phyloP scores from a whole-genome alignment of 2,797 vertebrate species.

The Pitangus sulphuratus region DNA sequence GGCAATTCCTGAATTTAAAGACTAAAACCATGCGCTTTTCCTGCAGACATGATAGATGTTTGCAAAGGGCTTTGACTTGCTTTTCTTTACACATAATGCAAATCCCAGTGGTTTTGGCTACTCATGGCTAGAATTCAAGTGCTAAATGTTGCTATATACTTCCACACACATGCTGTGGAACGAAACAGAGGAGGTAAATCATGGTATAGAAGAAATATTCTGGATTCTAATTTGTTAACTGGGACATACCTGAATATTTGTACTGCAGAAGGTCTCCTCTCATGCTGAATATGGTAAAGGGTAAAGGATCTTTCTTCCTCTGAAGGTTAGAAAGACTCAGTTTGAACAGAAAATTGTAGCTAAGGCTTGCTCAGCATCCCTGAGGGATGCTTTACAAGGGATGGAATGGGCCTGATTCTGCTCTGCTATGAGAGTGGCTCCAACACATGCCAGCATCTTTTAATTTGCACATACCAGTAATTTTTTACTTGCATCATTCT shows the following conservation, averaged over 20 bases:
- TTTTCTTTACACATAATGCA: background rate
- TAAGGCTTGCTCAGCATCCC: background rate
- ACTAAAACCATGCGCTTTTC: background rate
- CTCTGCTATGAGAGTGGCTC: background rate
- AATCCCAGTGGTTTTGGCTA: background rate
- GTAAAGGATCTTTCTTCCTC: background rate
- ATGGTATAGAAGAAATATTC: slow-evolving; percentile 27
- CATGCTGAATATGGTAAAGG: slow-evolving; percentile 1
- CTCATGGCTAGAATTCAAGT: background rate
- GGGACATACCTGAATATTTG: slow-evolving; percentile 25
- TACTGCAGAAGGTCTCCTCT: background rate
- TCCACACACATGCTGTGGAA: background rate
- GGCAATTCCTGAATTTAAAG: background rate
- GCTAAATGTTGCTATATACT: background rate
- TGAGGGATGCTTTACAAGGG: background rate
- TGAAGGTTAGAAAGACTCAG: background rate
- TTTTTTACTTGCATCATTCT: background rate
- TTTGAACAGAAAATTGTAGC: background rate
- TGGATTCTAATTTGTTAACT: slow-evolving; percentile 21
- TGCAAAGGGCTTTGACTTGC: background rate
- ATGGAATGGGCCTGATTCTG: background rate
- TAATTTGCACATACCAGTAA: background rate
- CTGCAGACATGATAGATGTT: background rate
- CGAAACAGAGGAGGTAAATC: slow-evolving; percentile 3
- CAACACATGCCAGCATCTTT: background rate